Conservation (phyloP, 1,140 invertebrate species). For the Lanistes nyassanus region DNA sequence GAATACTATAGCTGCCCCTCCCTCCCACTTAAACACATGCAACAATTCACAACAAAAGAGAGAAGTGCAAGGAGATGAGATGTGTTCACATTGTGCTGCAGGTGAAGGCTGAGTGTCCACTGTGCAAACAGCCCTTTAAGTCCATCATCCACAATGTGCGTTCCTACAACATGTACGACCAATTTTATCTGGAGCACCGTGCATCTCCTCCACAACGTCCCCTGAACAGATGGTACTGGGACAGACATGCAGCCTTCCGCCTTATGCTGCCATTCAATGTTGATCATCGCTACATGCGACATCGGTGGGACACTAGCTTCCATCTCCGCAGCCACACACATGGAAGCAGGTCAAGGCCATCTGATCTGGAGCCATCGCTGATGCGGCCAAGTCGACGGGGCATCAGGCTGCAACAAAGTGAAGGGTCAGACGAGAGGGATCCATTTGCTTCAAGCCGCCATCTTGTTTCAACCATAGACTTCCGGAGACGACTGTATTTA, state of each 20-base stretch:
- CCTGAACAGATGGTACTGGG: slow-evolving; percentile 2
- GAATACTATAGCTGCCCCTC: no score
- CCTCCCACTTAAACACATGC: no score
- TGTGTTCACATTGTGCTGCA: background rate
- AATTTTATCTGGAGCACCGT: slow-evolving; percentile 72
- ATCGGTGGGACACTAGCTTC: background rate
- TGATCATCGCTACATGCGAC: slow-evolving; percentile 35
- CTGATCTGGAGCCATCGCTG: background rate
- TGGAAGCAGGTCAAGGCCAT: slow-evolving; percentile 2
- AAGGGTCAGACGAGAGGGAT: slow-evolving; percentile 38
- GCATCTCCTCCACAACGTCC: slow-evolving; percentile 7
- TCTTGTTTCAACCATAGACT: slow-evolving; percentile 61
- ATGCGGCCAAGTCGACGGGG: background rate
- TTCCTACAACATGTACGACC: slow-evolving; percentile 87
- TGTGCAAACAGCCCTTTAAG: slow-evolving; percentile 91
- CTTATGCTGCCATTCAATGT: slow-evolving; percentile 50
- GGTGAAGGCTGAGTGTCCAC: slow-evolving; percentile 87
- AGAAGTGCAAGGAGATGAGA: no score
- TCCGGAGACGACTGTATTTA: slow-evolving; percentile 80
- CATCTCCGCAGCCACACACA: slow-evolving; percentile 39
- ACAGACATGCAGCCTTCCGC: slow-evolving; percentile 24
- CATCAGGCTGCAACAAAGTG: slow-evolving; percentile 1
- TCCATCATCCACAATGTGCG: slow-evolving; percentile 92
- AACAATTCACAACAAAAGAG: no score
- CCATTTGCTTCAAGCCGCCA: slow-evolving; percentile 31